Evolutionary conservation across 2,888 invertebrate species (phyloP).

Genomic region (Corythucha ciliata): DNA sequence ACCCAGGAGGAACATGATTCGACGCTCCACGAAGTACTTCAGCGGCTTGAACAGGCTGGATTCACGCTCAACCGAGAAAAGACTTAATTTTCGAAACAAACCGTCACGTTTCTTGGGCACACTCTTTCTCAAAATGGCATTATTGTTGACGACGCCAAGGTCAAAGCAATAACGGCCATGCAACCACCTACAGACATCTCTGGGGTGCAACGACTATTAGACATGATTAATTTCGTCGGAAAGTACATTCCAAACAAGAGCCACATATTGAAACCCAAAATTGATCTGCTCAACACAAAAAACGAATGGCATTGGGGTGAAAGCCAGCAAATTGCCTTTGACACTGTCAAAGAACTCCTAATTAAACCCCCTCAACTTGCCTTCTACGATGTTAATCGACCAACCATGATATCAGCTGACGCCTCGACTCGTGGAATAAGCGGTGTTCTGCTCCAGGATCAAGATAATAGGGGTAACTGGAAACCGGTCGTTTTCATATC

Average conservation of each 20-base stretch:
- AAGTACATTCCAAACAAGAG: constrained; percentile 26
- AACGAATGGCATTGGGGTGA: constrained; percentile 10
- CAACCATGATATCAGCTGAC: constrained; percentile 3
- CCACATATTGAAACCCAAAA: constrained; percentile 14
- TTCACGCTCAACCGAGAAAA: constrained; percentile 33
- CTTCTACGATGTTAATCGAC: neutral
- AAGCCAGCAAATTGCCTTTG: constrained; percentile 11
- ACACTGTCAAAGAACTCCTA: constrained; percentile 5
- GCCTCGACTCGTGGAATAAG: constrained; percentile 1
- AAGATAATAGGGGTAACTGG: neutral
- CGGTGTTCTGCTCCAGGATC: constrained; percentile 7
- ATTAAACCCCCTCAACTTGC: neutral
- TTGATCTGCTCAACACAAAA: constrained; percentile 19
- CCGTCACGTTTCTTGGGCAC: constrained; percentile 34
- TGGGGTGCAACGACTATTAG: constrained; percentile 22
- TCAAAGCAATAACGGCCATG: constrained; percentile 23
- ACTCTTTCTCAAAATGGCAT: constrained; percentile 28
- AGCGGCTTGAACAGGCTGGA: constrained; percentile 8
- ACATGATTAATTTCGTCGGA: constrained; percentile 13
- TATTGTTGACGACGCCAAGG: constrained; percentile 15
- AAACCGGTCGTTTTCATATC: constrained; percentile 2
- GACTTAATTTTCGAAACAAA: constrained; percentile 23
- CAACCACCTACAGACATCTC: constrained; percentile 15
- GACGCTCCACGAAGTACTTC: constrained; percentile 8
- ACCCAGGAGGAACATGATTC: constrained; percentile 30